Evolutionary conservation across 2,113 vertebrate genomes (phyloP), one percentile per base, ranked within the genome.

Genomic region (Microtus pennsylvanicus): DNA sequence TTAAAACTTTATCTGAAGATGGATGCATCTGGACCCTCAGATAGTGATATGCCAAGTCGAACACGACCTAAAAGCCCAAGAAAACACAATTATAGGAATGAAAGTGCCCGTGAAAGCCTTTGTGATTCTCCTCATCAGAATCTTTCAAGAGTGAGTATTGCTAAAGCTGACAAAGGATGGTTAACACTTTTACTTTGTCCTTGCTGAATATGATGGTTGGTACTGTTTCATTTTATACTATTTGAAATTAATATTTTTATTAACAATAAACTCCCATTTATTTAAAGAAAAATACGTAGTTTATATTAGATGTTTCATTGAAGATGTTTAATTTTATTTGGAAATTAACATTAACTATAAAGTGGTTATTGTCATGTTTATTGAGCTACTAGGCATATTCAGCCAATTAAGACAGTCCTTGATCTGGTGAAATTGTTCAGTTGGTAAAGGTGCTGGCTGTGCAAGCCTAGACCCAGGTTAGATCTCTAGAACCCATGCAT

Each of bases 111-210:
- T 42, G 98, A 98, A 91, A 97, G 69, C 67, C 96, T 97, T 89
- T 97, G 96, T 88, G 98, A 98, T 90, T 97, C 98, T 96, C 97
- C 98, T 89, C 98, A 97, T 96, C 98, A 98, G 83, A 97, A 96
- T 97, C 78, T 96, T 63, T 98, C 98, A 94, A 97, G 89, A 95
- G 98, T 98, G 83, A 96, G 98, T 97, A 47, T 95, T 86, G 78
- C n/a, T 89, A 82, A 95, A 96, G 19, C 67, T 91, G 78, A 58
- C 45, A 74, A 87, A 91, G 77, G 35, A 75, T 67, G 72, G 47
- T 47, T 95, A 80, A 65, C 76, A n/a, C 69, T 90, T 94, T 94
- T 93, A 63, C 61, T 91, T 11, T 94, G 70, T 94, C 42, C 30
- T 96, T 94, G 89, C 47, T 61, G 35, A 35, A 12, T 93, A 88